Conservation (phyloP, 1,140 invertebrate genomes). For the Anadara kagoshimensis region DNA sequence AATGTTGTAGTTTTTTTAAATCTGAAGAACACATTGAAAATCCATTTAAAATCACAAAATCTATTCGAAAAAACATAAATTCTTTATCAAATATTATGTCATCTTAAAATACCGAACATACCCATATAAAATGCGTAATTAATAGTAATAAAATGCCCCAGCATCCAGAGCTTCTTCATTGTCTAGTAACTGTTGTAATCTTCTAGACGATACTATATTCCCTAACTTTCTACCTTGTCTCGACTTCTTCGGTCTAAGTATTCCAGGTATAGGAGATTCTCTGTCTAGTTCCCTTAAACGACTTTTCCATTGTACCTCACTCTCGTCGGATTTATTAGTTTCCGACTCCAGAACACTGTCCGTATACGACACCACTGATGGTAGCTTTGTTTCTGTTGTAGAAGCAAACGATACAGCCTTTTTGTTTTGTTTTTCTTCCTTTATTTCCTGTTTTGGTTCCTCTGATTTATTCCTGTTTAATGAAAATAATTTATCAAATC, state of each 20-base stretch:
- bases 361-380: slow-evolving; percentile 4
- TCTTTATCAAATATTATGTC: too few species aligned
- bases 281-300: slow-evolving; percentile 34
- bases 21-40: too few species aligned
- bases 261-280: slow-evolving; percentile 38
- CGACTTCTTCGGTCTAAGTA: slow-evolving; percentile 4
- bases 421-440: neutral
- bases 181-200: slow-evolving; percentile 36
- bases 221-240: slow-evolving; percentile 30
- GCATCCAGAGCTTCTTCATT: slow-evolving; percentile 32
- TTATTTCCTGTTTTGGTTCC: slow-evolving; percentile 12
- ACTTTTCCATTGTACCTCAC: slow-evolving; percentile 19
- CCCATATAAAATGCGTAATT: too few species aligned
- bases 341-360: slow-evolving; percentile 6
- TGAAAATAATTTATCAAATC: slow-evolving; percentile 29
- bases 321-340: slow-evolving; percentile 10
- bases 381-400: slow-evolving; percentile 11
- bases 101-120: too few species aligned
- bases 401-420: slow-evolving; percentile 21
- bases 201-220: slow-evolving; percentile 37
- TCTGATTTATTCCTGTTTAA: slow-evolving; percentile 26
- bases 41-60: too few species aligned
- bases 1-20: too few species aligned
- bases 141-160: slow-evolving; percentile 33
- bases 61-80: too few species aligned